Base-by-base conservation (phyloP, 2,797 vertebrate genomes). In the Chiloscyllium punctatum region DNA sequence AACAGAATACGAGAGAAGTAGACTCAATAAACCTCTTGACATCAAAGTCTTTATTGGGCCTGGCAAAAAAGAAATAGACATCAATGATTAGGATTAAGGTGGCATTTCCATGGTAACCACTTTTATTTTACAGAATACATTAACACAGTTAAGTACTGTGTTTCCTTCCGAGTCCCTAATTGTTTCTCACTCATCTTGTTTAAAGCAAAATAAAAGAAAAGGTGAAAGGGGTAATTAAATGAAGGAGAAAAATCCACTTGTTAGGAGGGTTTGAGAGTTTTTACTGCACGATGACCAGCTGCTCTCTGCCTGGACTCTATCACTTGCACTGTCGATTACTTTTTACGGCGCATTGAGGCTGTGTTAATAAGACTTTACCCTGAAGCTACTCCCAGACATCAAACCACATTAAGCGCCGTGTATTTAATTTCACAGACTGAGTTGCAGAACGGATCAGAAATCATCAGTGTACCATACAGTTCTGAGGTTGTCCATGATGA, bases 21-120 rank as follows among this genome's bases (percentile, higher is more conserved):
- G 48, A 51, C n/a, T 95, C 69, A 72, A 95, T 95, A 95, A 95
- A 95, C 94, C 42, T 74, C 94, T 77, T 21, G 71, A 95, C 48
- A 77, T 95, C 94, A 77, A 95, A 95, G 94, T 53, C 71, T 95
- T 72, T 95, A 95, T 18, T 72, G 69, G 48, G 33, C 1, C 94
- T 69, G 48, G 69, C 27, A 13, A 57, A 77, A 71, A n/a, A 74
- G 90, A 51, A 95, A 74, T 95, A 33, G 94, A 57, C 48, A 51
- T 51, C 30, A 74, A 77, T 74, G 71, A 95, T 95, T 21, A 57
- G 94, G 42, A 95, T 95, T 95, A n/a, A 53, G 94, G 71, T 77
- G 94, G 71, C 94, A n/a, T 95, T 95, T 33, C 94, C 94, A 33
- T 74, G 94, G 48, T 3, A 95, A 95, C 94, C 11, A 11, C 66